Conservation (phyloP, 1,140 invertebrate genomes). For the Lasioglossum baleicum region DNA sequence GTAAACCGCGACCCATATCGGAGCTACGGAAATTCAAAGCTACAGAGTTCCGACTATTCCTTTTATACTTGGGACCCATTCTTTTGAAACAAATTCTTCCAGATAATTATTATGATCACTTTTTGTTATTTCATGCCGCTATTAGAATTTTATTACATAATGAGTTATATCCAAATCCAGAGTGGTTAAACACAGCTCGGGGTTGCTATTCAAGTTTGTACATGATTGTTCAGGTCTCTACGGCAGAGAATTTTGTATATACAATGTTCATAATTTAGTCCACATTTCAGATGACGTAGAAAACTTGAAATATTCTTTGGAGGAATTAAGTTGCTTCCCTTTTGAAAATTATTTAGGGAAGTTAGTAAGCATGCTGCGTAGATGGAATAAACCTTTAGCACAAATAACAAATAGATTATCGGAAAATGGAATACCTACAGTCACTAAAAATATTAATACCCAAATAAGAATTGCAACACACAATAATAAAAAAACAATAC, state of each 20-base stretch:
- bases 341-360: slow-evolving; percentile 15
- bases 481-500: no score
- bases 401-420: neutral
- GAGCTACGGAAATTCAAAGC: slow-evolving; percentile 9
- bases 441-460: no score
- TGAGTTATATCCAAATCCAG: neutral
- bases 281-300: neutral
- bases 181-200: neutral
- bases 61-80: slow-evolving; percentile 12
- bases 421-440: no score
- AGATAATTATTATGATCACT: slow-evolving; percentile 7
- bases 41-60: slow-evolving; percentile 15
- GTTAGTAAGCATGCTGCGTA: neutral
- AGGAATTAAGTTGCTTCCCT: neutral
- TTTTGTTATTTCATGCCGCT: slow-evolving; percentile 5
- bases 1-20: neutral
- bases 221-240: neutral
- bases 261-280: slow-evolving; percentile 20
- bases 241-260: neutral
- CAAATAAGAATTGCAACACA: no score
- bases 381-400: neutral
- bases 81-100: neutral
- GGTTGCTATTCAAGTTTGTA: neutral
- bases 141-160: slow-evolving; percentile 3
- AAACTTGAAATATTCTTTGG: slow-evolving; percentile 4